Conservation (phyloP, 2,888 invertebrate species). For the Tetragonula carbonaria region DNA sequence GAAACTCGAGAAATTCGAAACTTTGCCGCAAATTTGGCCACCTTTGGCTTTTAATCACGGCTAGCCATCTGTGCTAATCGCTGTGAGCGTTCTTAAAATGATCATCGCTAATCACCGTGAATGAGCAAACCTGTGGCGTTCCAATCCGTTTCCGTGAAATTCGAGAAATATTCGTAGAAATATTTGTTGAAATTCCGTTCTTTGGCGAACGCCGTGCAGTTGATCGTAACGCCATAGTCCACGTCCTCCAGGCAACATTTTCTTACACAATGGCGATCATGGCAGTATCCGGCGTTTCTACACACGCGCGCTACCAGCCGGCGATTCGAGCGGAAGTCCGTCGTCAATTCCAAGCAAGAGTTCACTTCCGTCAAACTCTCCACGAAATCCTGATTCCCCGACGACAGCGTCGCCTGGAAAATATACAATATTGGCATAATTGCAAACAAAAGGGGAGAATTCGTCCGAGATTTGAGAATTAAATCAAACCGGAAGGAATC, state of each 20-base stretch:
- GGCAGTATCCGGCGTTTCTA: slow-evolving; percentile 60
- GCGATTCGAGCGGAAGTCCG: slow-evolving; percentile 23
- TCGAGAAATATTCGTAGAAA: slow-evolving; percentile 21
- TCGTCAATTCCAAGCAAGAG: slow-evolving; percentile 74
- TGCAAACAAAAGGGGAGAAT: background rate
- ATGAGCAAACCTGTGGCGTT: slow-evolving; percentile 1
- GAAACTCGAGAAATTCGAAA: too few species aligned
- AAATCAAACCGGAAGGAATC: too few species aligned
- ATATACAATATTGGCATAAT: background rate
- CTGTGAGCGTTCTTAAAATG: too few species aligned
- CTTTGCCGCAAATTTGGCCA: too few species aligned
- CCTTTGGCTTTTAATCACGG: too few species aligned
- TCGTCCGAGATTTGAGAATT: slow-evolving; percentile 17
- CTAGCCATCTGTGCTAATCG: too few species aligned
- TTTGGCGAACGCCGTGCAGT: background rate
- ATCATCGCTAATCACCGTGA: too few species aligned
- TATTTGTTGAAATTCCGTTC: slow-evolving; percentile 1
- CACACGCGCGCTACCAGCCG: slow-evolving; percentile 54
- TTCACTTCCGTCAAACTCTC: slow-evolving; percentile 63
- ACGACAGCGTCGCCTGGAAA: slow-evolving; percentile 58
- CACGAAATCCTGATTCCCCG: background rate
- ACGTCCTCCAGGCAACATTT: slow-evolving; percentile 80
- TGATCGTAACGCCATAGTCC: background rate
- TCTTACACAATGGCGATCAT: slow-evolving; percentile 76
- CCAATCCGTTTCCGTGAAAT: background rate